Percentiles rank a stretch among this genome's conserved stretches.
Evolutionary conservation across 2,797 vertebrate species (phyloP).

Genomic region (Sebastiscus albofasciatus): DNA sequence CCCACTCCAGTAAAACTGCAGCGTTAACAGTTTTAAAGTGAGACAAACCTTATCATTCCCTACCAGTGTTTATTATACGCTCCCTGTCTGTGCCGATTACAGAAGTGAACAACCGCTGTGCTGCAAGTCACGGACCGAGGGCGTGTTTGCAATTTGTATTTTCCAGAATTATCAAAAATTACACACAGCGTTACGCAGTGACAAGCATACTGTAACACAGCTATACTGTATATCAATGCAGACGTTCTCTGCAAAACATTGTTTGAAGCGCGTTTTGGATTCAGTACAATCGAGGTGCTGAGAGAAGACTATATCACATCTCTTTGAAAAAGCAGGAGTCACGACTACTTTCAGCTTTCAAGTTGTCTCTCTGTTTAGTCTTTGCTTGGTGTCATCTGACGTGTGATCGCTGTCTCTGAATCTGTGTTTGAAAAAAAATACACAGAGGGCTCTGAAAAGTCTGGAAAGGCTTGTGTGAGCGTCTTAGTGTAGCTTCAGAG

Average conservation of each 20-base stretch:
- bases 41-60: conserved; percentile 57
- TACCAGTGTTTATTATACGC: conserved; percentile 41
- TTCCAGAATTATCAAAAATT: background rate
- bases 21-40: conserved; percentile 42
- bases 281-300: background rate
- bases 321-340: conserved; percentile 25
- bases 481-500: conserved; percentile 4
- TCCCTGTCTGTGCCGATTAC: conserved; percentile 38
- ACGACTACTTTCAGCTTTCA: conserved; percentile 6
- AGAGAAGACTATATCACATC: background rate
- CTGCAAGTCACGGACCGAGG: conserved; percentile 12
- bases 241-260: background rate
- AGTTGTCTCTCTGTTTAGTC: conserved; percentile 34
- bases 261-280: conserved; percentile 10
- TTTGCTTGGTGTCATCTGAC: conserved; percentile 25
- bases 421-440: conserved; percentile 7
- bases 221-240: background rate
- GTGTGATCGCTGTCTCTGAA: conserved; percentile 30
- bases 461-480: background rate
- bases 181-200: background rate
- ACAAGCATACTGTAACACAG: background rate
- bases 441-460: background rate
- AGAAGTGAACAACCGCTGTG: conserved; percentile 3
- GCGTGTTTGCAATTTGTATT: background rate
- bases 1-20: conserved; percentile 43